These are phyloP conservation scores for Brachionus rubens DNA, from an alignment of 1,140 invertebrate species.

Conservation along the genomic window DNA sequence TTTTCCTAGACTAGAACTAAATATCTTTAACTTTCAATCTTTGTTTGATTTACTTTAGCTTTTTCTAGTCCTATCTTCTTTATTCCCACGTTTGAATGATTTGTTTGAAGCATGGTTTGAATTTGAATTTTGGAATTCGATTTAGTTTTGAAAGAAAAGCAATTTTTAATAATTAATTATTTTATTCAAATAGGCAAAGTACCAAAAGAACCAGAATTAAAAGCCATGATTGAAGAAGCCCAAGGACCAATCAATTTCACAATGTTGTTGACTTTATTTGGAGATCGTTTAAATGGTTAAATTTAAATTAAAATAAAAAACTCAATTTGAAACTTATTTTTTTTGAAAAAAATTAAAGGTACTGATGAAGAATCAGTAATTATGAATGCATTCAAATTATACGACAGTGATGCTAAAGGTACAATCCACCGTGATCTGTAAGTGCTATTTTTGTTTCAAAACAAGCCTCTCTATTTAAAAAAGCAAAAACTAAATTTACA, in stretches of 20 bases:
- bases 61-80: too few species aligned
- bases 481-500: background rate
- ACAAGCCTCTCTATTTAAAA: conserved; percentile 67
- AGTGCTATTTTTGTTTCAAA: conserved; percentile 37
- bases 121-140: too few species aligned
- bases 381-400: conserved; percentile 88
- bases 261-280: conserved; percentile 84
- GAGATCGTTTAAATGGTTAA: conserved; percentile 61
- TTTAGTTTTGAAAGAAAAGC: background rate
- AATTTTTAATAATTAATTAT: background rate
- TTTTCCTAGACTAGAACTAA: background rate
- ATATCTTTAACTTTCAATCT: too few species aligned
- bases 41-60: too few species aligned
- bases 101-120: too few species aligned
- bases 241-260: conserved; percentile 92
- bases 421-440: conserved; percentile 37
- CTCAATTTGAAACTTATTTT: background rate
- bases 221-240: conserved; percentile 83
- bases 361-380: conserved; percentile 90
- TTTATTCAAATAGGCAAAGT: conserved; percentile 64
- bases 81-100: too few species aligned
- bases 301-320: background rate
- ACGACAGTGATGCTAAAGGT: conserved; percentile 69
- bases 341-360: conserved; percentile 52
- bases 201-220: conserved; percentile 81